Percentiles rank a stretch among this genome's conserved stretches.
Evolutionary conservation across 1,140 invertebrate genomes (phyloP).

Genomic region (Drosophila tani): DNA sequence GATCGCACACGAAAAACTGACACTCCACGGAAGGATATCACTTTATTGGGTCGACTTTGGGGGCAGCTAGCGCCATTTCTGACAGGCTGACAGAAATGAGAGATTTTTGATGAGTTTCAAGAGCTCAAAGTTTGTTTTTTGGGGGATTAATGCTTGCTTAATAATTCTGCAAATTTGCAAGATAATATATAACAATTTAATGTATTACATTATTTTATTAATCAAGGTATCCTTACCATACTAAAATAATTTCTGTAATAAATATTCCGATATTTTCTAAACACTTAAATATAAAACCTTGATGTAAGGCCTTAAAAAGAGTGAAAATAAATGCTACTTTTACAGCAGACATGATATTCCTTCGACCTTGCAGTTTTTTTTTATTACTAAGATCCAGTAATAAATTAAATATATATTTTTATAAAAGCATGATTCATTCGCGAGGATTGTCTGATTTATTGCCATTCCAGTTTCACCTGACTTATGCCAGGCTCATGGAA

Average conservation of each 20-base stretch:
- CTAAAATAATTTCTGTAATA: no score
- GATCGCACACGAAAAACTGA: conserved; percentile 28
- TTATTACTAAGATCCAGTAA: no score
- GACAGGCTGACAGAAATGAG: background rate
- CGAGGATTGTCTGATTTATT: conserved; percentile 30
- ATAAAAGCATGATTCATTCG: conserved; percentile 13
- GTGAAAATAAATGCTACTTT: no score
- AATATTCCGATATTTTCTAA: no score
- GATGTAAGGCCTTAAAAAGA: background rate
- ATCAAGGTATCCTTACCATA: no score
- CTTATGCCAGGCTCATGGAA: conserved; percentile 6
- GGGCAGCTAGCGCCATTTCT: conserved; percentile 13
- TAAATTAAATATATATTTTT: background rate
- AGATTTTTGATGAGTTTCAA: no score
- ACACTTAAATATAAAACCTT: background rate
- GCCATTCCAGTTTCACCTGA: conserved; percentile 26
- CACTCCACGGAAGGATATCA: conserved; percentile 27
- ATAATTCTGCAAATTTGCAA: background rate
- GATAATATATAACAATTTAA: background rate
- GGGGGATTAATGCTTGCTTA: no score
- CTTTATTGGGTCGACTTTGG: conserved; percentile 20
- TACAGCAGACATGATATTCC: background rate
- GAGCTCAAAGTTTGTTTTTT: background rate
- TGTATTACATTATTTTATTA: no score
- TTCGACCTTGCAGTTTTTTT: no score